Evolutionary conservation across 2,113 vertebrate genomes (phyloP), one percentile per base, ranked within the genome.

Genomic region (Sylvilagus bachmani): DNA sequence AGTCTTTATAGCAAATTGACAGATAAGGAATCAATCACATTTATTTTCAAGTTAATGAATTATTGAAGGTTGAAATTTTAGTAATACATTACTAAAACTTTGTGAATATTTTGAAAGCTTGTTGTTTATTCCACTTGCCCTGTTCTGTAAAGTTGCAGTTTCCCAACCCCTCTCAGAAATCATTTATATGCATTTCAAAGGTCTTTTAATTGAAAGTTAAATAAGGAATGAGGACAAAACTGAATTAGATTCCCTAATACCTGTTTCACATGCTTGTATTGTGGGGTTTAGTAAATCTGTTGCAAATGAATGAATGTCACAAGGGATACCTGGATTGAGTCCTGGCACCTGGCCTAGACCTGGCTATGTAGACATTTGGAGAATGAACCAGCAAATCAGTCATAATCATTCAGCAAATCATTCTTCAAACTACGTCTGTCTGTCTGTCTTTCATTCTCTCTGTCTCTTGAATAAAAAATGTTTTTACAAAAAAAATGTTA

Each of bases 131-230:
- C 64, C 29, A 1, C 25, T 96, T 93, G n/a, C 24, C 75, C 27
- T 88, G 1, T 86, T 87, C 64, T 89, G 33, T 89, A 91, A 81
- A 94, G 61, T 21, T 86, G 1, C 2, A 79, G 6, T 81, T 38
- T 94, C 25, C 9, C 92, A 77, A 44, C 9, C 49, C 6, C 27
- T 82, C 95, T 89, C 71, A 29, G 38, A 62, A 92, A 90, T 85
- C 6, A 33, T 93, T 86, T 91, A 80, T 84, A 24, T 94, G 51
- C 27, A 67, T 78, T 90, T 88, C 49, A 91, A 58, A 90, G 51
- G 21, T 78, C 49, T 93, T 85, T 90, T 92, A 90, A 92, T 89
- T 74, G 71, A 85, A 85, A 66, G 25, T 69, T 95, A 86, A 78
- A 36, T 66, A n/a, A 95, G 2, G 27, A 81, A 74, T 55, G 16